Percentiles rank a stretch among this genome's conserved stretches.
Evolutionary conservation across 2,888 invertebrate genomes (phyloP).

Genomic region (Sarcophaga rosellei): DNA sequence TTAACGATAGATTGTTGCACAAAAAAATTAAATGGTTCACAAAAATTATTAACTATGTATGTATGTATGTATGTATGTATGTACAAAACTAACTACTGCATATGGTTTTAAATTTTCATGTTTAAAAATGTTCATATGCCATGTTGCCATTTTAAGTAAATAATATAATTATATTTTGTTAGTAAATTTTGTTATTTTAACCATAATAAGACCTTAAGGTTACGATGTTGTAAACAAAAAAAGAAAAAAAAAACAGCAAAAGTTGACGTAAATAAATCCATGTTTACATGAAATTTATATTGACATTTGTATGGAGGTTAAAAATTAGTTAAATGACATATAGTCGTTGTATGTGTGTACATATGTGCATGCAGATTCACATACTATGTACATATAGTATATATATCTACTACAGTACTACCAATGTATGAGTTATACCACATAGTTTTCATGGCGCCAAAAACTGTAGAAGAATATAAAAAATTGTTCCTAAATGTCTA

Average conservation of each 20-base stretch:
- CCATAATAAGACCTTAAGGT: conserved; percentile 61
- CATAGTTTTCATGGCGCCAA: not conserved
- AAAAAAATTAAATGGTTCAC: not conserved
- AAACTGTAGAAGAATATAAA: not conserved
- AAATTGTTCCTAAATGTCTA: conserved; percentile 4
- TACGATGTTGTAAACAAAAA: conserved; percentile 33
- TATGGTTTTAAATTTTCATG: conserved; percentile 30
- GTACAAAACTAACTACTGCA: conserved; percentile 42
- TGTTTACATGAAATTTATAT: conserved; percentile 17
- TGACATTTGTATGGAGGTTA: conserved; percentile 23
- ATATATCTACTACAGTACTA: not conserved
- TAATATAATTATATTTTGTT: conserved; percentile 22
- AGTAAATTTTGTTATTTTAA: conserved; percentile 42
- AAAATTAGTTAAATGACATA: not conserved
- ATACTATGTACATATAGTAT: not conserved
- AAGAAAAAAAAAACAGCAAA: not conserved
- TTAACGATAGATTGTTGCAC: not conserved
- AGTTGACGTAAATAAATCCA: not conserved
- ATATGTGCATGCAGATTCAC: not conserved
- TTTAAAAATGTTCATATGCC: conserved; percentile 18
- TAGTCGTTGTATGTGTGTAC: not conserved
- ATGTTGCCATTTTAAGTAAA: conserved; percentile 53
- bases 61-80: not conserved
- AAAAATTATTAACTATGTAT: not conserved
- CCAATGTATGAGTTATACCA: not conserved